Percentiles rank a stretch among this genome's conserved stretches.
Conservation (phyloP, 1,140 invertebrate species). For the Armadillidium nasatum region DNA sequence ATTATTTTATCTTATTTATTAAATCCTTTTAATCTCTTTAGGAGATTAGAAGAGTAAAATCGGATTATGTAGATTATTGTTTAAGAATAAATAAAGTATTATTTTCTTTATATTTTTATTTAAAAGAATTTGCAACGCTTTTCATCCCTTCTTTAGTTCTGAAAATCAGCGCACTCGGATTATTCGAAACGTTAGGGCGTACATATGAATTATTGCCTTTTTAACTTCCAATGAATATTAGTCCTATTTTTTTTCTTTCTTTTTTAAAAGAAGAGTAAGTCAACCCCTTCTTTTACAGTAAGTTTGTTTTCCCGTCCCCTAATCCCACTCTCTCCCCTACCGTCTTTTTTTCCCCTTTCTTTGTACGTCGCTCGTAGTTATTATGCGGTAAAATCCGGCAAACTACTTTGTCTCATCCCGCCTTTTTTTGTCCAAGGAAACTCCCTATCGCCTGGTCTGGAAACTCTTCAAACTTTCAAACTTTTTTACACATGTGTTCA, state of each 20-base stretch:
- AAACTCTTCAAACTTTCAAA: not conserved
- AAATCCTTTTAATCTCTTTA: too few species aligned
- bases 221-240: not conserved
- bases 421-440: not conserved
- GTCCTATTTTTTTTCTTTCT: not conserved
- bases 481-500: not conserved
- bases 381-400: slow-evolving; percentile 3
- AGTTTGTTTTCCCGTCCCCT: not conserved
- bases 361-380: not conserved
- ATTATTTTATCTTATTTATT: too few species aligned
- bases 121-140: slow-evolving; percentile 4
- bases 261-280: not conserved
- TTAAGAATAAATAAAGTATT: not conserved
- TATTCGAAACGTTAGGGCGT: not conserved
- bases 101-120: too few species aligned
- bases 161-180: not conserved
- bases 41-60: too few species aligned
- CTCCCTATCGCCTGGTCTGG: not conserved
- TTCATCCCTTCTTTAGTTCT: not conserved
- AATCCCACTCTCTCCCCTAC: not conserved
- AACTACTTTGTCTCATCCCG: slow-evolving; percentile 1
- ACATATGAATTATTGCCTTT: not conserved
- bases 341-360: not conserved
- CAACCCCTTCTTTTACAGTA: not conserved
- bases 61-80: not conserved